A percentile compares a stretch with the other conserved stretches of the same genome.
These are phyloP conservation scores for Drepanosiphum platanoidis DNA, from an alignment of 2,888 invertebrate species.

Conservation along the genomic window DNA sequence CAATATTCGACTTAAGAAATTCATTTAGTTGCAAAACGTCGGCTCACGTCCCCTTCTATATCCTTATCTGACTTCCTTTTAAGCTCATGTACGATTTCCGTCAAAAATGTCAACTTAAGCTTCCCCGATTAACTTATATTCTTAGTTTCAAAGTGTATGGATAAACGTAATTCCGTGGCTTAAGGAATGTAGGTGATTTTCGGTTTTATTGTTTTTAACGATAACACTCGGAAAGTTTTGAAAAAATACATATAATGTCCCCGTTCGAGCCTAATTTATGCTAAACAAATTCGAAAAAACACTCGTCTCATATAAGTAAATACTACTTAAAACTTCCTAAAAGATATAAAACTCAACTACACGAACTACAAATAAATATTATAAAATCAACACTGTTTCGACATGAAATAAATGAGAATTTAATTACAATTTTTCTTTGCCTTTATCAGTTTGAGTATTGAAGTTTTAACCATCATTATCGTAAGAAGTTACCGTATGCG, in stretches of 20 bases:
- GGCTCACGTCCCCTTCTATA: background rate
- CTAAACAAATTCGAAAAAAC: background rate
- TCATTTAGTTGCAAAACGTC: background rate
- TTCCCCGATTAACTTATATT: background rate
- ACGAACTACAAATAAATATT: too few relatives aligned
- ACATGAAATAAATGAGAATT: too few relatives aligned
- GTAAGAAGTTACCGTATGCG: too few relatives aligned
- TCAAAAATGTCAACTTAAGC: background rate
- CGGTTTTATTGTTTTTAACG: background rate
- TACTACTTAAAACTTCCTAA: too few relatives aligned
- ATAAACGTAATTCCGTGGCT: background rate
- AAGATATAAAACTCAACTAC: too few relatives aligned
- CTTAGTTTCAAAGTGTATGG: background rate
- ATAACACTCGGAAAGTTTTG: background rate
- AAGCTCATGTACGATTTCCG: background rate
- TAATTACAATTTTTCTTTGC: too few relatives aligned
- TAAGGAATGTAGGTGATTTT: background rate
- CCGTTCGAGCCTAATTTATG: background rate
- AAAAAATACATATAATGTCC: background rate
- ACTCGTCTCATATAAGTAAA: too few relatives aligned
- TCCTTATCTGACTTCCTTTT: background rate
- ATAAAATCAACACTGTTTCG: too few relatives aligned
- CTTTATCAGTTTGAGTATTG: too few relatives aligned
- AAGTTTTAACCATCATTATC: too few relatives aligned
- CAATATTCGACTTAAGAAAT: background rate